Conservation (phyloP, 2,797 vertebrate species). For the Microcaecilia unicolor region DNA sequence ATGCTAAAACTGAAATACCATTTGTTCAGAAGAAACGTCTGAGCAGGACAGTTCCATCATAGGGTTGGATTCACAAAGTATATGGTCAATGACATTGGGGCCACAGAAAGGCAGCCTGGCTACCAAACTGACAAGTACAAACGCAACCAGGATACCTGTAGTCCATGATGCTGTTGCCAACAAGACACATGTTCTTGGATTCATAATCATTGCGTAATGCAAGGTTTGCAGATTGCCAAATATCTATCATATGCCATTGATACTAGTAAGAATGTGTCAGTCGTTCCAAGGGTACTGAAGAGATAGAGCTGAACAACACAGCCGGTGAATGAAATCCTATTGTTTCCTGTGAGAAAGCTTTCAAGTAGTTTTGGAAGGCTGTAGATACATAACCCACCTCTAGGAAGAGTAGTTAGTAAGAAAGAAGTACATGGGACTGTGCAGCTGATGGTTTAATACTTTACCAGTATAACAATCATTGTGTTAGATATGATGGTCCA, state of each 20-base stretch:
- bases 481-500: no score
- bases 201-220: slow-evolving; percentile 31
- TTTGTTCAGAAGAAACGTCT: slow-evolving; percentile 8
- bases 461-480: no score
- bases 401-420: no score
- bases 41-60: slow-evolving; percentile 17
- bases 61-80: slow-evolving; percentile 17
- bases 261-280: not conserved
- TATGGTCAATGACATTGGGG: slow-evolving; percentile 10
- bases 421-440: no score
- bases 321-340: not conserved
- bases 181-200: slow-evolving; percentile 8
- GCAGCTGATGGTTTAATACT: no score
- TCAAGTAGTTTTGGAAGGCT: not conserved
- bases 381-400: not conserved
- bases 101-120: slow-evolving; percentile 13
- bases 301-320: not conserved
- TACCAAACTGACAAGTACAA: slow-evolving; percentile 20
- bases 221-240: not conserved
- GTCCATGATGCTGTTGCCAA: slow-evolving; percentile 23
- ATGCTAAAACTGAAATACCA: not conserved
- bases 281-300: not conserved
- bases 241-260: not conserved
- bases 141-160: slow-evolving; percentile 25
- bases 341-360: not conserved